Base-by-base conservation (phyloP, 2,113 vertebrate species). In the Stigmatopora nigra region DNA sequence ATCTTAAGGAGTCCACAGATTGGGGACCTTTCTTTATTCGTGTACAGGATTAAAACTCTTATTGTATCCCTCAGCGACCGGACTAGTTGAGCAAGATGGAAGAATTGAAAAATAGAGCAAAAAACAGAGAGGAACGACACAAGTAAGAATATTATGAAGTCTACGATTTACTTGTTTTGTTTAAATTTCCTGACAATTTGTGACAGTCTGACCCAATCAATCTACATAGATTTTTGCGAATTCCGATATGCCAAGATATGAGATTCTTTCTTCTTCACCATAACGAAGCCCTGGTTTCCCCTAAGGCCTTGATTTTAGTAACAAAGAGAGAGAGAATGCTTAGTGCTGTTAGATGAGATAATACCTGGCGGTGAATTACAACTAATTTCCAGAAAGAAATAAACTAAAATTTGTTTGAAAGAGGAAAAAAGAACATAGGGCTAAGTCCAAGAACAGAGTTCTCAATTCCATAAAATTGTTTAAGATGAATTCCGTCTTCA, bases 71-170 rank as follows among this genome's bases (percentile, higher is more conserved):
- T 10, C 1, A 53, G 22, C n/a, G 10, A 35, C 15, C 17, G 57
- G 61, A 70, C 13, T 69, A 71, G 60, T 49, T 14, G 38, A 57
- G 41, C 47, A 71, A 46, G 12, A 88, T 88, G 88, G 89, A 87
- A 45, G 88, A 89, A 0, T 12, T 87, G 0, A 88, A 66, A 74
- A 22, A 63, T 17, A 76, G 88, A 77, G 76, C 70, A n/a, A 71
- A 73, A n/a, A 87, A 86, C 58, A 77, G 83, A 64, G 83, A 88
- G 16, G 70, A 56, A 16, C 72, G 88, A 48, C 88, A 89, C 78
- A 84, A 75, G 88, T 91, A 84, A 79, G 45, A 45, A n/a, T 19
- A 11, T 25, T n/a, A 8, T n/a, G 62, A 3, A 1, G 17, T 75
- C 17, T 14, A 60, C 4, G 41, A 31, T 31, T 31, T 31, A 31